phyloP scores from a whole-genome alignment of 2,113 vertebrate genomes.

The Dolichotis patagonum region DNA sequence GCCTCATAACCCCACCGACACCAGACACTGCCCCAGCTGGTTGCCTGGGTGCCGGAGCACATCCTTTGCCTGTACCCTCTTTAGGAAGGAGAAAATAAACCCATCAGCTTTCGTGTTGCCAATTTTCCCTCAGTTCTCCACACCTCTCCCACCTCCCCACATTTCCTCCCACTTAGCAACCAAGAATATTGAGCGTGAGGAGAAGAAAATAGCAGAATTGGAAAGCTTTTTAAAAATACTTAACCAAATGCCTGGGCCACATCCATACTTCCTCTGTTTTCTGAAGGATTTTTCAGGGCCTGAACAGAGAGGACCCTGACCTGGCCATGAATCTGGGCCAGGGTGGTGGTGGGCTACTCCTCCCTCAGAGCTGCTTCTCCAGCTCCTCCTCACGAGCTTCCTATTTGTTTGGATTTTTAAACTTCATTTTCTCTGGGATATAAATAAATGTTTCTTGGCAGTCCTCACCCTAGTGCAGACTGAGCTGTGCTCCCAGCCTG shows the following conservation, averaged over 20 bases:
- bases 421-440: slow-evolving; percentile 34
- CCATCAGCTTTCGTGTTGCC: slow-evolving; percentile 56
- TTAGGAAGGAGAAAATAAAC: slow-evolving; percentile 62
- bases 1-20: rapidly evolving
- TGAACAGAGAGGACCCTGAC: neutral
- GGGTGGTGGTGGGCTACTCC: neutral
- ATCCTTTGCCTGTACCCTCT: neutral
- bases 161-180: slow-evolving; percentile 82
- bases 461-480: neutral
- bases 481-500: neutral
- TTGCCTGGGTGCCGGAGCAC: neutral
- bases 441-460: slow-evolving; percentile 33
- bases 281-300: slow-evolving; percentile 27
- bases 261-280: slow-evolving; percentile 43
- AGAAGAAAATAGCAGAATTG: slow-evolving; percentile 74
- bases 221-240: slow-evolving; percentile 74
- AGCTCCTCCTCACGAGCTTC: slow-evolving; percentile 1
- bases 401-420: neutral
- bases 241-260: slow-evolving; percentile 63
- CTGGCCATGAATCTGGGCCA: neutral
- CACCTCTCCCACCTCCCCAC: slow-evolving; percentile 81
- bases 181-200: slow-evolving; percentile 80
- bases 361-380: neutral
- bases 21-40: neutral
- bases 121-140: slow-evolving; percentile 66